Conservation (phyloP, 2,113 vertebrate genomes). For the Dipodomys merriami region DNA sequence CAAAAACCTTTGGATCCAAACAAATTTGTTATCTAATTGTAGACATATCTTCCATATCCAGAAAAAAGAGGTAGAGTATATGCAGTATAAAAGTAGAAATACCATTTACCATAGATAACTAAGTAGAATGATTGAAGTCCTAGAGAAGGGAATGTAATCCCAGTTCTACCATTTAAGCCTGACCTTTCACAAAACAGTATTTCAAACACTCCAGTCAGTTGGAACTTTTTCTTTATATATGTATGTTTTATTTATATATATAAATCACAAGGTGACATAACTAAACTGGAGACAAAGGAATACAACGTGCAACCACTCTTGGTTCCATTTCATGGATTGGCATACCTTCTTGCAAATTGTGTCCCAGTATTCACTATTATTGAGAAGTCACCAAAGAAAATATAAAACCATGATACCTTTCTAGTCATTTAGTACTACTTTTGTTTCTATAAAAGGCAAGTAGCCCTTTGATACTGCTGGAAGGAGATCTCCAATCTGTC, state of each 20-base stretch:
- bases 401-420: neutral
- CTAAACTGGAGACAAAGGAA: neutral
- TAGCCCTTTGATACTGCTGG: neutral
- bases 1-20: slow-evolving; percentile 23
- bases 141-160: neutral
- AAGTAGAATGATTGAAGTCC: neutral
- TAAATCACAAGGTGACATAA: neutral
- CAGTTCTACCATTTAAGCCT: neutral
- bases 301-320: too few relatives aligned
- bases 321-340: neutral
- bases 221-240: neutral
- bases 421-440: neutral
- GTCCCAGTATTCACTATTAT: too few relatives aligned
- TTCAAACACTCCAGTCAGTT: neutral
- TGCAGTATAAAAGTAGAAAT: neutral
- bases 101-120: neutral
- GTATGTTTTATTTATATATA: too few relatives aligned
- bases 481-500: neutral
- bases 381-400: too few relatives aligned
- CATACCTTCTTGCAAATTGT: neutral
- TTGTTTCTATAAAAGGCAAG: neutral
- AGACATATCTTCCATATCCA: neutral
- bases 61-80: neutral
- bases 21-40: slow-evolving; percentile 17
- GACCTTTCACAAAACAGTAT: neutral